Evolutionary conservation across 2,888 invertebrate genomes (phyloP).

Genomic region (Diploptera punctata): DNA sequence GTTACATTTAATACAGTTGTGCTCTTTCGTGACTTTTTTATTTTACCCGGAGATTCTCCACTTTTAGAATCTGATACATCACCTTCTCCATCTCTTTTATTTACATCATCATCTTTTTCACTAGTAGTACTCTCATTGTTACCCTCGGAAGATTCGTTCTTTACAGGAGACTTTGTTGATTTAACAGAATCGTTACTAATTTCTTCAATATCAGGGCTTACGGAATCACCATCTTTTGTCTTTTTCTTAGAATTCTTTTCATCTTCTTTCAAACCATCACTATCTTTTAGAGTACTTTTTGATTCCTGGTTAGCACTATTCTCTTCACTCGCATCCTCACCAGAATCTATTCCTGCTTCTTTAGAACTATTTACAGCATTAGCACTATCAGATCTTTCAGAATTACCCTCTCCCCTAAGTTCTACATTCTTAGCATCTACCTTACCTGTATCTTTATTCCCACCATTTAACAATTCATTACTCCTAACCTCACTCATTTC

Average conservation of each 20-base stretch:
- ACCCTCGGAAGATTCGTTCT: constrained; percentile 51
- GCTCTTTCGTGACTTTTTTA: constrained; percentile 42
- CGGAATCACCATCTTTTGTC: not conserved
- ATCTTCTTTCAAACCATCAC: not conserved
- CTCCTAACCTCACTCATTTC: not conserved
- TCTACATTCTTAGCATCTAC: not conserved
- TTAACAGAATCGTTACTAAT: constrained; percentile 29
- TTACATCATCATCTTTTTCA: constrained; percentile 45
- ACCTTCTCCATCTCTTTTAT: constrained; percentile 38
- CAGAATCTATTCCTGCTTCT: not conserved
- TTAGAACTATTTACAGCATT: constrained; percentile 1
- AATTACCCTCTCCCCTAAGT: not conserved
- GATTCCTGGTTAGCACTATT: constrained; percentile 12
- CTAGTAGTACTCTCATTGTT: constrained; percentile 33
- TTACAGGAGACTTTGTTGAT: constrained; percentile 48
- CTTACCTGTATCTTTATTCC: constrained; percentile 18
- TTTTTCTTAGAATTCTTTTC: not conserved
- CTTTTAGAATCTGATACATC: constrained; percentile 50
- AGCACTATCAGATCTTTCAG: not conserved
- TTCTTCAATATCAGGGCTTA: constrained; percentile 28
- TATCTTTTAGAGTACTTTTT: not conserved
- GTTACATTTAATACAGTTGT: constrained; percentile 51
- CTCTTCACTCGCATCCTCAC: not conserved
- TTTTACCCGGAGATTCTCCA: constrained; percentile 52
- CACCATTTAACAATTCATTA: not conserved